Conservation (phyloP, 2,888 invertebrate genomes). For the Rotaria macrura region DNA sequence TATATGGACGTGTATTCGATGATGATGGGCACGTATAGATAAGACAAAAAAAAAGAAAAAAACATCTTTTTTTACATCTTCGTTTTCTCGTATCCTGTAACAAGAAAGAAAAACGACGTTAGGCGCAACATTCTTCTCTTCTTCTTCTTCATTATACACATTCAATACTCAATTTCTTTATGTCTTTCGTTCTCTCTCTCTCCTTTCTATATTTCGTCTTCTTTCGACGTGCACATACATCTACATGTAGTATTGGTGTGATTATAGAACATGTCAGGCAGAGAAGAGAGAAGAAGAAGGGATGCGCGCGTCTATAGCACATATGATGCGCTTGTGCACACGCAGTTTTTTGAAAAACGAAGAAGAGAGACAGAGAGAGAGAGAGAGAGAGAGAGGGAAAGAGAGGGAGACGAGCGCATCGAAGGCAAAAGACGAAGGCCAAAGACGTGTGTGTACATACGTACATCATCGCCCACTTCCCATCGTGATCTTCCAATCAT, state of each 20-base stretch:
- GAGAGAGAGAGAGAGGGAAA: background rate
- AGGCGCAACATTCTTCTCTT: background rate
- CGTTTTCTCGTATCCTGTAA: conserved; percentile 4
- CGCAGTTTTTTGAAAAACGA: background rate
- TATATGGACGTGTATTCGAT: background rate
- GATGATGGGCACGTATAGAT: conserved; percentile 6
- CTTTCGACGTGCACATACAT: background rate
- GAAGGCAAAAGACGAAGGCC: conserved; percentile 8
- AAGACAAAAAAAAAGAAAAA: conserved; percentile 5
- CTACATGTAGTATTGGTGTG: background rate
- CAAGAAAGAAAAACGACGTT: background rate
- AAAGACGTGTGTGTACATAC: background rate
- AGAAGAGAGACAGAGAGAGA: background rate
- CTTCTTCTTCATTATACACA: conserved; percentile 11
- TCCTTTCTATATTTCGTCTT: background rate
- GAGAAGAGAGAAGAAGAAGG: background rate
- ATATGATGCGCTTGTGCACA: background rate
- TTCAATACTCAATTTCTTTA: conserved; percentile 1
- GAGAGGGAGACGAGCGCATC: background rate
- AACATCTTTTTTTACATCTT: conserved; percentile 15
- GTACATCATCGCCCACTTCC: background rate
- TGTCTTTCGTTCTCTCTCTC: conserved; percentile 6
- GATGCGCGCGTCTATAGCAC: background rate
- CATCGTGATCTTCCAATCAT: conserved; percentile 12
- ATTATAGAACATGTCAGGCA: background rate